Conservation (phyloP, 2,888 invertebrate genomes). For the Drosophila percnosoma region DNA sequence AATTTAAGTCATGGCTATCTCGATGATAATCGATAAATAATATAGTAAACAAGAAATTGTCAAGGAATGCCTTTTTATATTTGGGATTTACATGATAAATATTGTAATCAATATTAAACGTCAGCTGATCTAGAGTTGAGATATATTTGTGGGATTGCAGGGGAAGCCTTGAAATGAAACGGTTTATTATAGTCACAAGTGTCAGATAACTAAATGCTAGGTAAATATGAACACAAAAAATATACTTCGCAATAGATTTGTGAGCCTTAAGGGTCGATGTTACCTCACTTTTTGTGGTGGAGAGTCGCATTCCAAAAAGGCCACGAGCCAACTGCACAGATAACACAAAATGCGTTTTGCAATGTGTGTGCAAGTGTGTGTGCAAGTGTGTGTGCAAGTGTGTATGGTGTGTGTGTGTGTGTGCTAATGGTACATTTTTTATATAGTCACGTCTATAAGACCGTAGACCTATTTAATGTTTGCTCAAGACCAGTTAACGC, state of each 20-base stretch:
- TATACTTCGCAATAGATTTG: conserved; percentile 46
- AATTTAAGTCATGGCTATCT: conserved; percentile 47
- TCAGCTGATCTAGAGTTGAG: conserved; percentile 35
- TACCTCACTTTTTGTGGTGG: conserved; percentile 28
- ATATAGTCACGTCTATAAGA: conserved; percentile 27
- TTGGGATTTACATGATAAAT: conserved; percentile 32
- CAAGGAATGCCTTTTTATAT: conserved; percentile 21
- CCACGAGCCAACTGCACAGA: conserved; percentile 26
- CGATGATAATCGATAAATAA: conserved; percentile 39
- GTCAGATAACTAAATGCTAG: conserved; percentile 16
- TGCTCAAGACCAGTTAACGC: conserved; percentile 45
- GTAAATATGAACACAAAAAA: conserved; percentile 26
- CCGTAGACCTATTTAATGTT: conserved; percentile 55
- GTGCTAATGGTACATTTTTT: conserved; percentile 45
- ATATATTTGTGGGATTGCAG: conserved; percentile 4
- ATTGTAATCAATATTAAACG: conserved; percentile 28
- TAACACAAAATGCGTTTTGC: conserved; percentile 75
- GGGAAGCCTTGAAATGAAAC: conserved; percentile 19
- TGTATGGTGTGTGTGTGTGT: conserved; percentile 12
- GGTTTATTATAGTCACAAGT: conserved; percentile 12
- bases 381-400: neutral
- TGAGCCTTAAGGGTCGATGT: conserved; percentile 42
- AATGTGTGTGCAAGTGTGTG: conserved; percentile 31
- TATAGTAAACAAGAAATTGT: conserved; percentile 45
- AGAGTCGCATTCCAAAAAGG: conserved; percentile 8